Conservation (phyloP, 2,113 vertebrate genomes). For the Castor canadensis region DNA sequence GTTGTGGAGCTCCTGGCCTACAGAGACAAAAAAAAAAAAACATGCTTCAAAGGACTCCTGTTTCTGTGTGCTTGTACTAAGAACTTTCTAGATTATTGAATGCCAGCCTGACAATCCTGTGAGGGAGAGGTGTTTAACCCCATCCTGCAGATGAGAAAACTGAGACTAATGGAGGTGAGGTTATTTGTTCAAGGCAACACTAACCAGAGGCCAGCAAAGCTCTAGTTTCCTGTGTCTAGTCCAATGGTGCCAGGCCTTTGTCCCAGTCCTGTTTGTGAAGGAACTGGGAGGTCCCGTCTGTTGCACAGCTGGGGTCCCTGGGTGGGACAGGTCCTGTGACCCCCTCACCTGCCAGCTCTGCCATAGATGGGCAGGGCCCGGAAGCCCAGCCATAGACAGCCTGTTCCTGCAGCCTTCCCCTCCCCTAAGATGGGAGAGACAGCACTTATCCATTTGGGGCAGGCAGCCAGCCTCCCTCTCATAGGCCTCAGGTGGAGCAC, state of each 20-base stretch:
- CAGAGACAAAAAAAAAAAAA: not conserved
- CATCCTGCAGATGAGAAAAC: not conserved
- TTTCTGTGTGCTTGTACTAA: not conserved
- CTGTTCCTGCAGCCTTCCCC: not conserved
- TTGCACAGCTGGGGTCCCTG: not conserved
- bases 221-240: not conserved
- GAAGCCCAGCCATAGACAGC: not conserved
- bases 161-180: not conserved
- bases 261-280: not conserved
- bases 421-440: not conserved
- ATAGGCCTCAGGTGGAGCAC: not conserved
- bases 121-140: not conserved
- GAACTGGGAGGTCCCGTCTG: not conserved
- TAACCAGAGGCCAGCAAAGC: not conserved
- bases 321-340: not conserved
- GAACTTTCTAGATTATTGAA: not conserved
- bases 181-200: not conserved
- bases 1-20: not conserved
- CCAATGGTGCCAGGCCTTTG: not conserved
- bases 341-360: not conserved
- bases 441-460: not conserved
- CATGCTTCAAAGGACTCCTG: not conserved
- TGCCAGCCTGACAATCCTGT: too few relatives aligned
- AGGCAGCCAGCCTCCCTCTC: not conserved
- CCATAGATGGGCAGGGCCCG: not conserved